Base-by-base conservation (phyloP, 2,888 invertebrate species). In the Tachina fera region DNA sequence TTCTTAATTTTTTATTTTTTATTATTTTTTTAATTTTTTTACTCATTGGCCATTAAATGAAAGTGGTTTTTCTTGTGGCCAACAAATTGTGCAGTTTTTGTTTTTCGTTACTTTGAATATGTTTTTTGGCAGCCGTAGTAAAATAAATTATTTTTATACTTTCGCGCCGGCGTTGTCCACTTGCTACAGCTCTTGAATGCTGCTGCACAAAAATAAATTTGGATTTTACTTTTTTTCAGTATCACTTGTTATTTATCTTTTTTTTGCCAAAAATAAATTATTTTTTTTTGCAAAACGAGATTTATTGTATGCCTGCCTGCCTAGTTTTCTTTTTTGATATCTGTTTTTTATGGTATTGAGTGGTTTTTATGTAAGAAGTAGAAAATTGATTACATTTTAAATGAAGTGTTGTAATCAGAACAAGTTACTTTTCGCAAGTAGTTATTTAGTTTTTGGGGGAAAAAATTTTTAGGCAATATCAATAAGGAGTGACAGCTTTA, bases 1-100 rank as follows among this genome's bases (percentile, higher is more conserved):
- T 68, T 76, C 61, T 76, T 67, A 31, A 67, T 80, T 53, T 53
- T 67, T 51, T 63, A 16, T 3, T 45, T 60, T 76, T 22, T 22
- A 1, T 22, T 31, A 67, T 67, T 53, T 53, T 67, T 51, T 63
- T n/a, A n/a, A n/a, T n/a, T 41, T 6, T 45, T 67, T 76, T 76
- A 31, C 31, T 13, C 22, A 49, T 67, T 75, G 79, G 68, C 41
- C 61, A 76, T 79, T 72, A 76, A 86, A 86, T 83, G 86, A 86
- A 86, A 86, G 86, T 86, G 86, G 86, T 86, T 80, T 83, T 86
- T 76, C 86, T 61, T 76, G 86, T 72, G 43, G 77, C 41, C 78
- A 65, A 72, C 58, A 74, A 51, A 67, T 51, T 71, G 47, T 22
- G 19, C 47, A 47, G 51, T n/a, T 22, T n/a, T 31, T 14, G 22